Base-by-base conservation (phyloP, 2,113 vertebrate genomes). In the Ameiurus melas region DNA sequence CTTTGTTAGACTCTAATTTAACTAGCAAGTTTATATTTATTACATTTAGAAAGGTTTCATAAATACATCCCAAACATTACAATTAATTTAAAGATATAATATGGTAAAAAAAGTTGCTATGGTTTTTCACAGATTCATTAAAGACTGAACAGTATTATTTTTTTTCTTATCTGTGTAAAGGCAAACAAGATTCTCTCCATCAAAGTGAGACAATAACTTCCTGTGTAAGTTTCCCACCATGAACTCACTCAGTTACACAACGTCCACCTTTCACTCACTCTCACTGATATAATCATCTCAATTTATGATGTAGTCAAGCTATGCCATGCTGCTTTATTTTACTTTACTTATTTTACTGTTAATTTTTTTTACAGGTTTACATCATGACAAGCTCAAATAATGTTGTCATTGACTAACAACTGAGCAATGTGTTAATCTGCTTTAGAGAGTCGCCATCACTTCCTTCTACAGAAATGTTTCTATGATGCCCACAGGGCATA, bases 161-260 rank as follows among this genome's bases (percentile, higher is more conserved):
- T 3, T 64, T 64, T 64, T 27, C 25, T 64, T 64, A 64, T 64
- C 62, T 64, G 9, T 64, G 25, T n/a, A 82, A 82, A 82, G 57
- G 30, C 30, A 39, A 33, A 22, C 33, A 2, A 25, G 33, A 33
- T 82, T 36, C 2, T 60, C n/a, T 33, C n/a, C n/a, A 33, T 58
- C 55, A 82, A 20, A 82, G 4, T 60, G 80, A 82, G 4, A 36
- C n/a, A 12, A 57, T 82, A 25, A 82, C 55, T 82, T 36, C 80
- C 30, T 82, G 80, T 82, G 57, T 82, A 82, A 82, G 80, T 82
- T 82, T 36, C 30, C 5, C 19, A 82, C 78, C 13, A 33, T 33
- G 8, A 81, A 16, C 27, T 6, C 51, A 55, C 5, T 0, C 0
- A 30, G 25, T 17, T n/a, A 51, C 39, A 78, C 75, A 78, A 43